Evolutionary conservation across 2,797 vertebrate genomes (phyloP).

Genomic region (Iguana delicatissima): DNA sequence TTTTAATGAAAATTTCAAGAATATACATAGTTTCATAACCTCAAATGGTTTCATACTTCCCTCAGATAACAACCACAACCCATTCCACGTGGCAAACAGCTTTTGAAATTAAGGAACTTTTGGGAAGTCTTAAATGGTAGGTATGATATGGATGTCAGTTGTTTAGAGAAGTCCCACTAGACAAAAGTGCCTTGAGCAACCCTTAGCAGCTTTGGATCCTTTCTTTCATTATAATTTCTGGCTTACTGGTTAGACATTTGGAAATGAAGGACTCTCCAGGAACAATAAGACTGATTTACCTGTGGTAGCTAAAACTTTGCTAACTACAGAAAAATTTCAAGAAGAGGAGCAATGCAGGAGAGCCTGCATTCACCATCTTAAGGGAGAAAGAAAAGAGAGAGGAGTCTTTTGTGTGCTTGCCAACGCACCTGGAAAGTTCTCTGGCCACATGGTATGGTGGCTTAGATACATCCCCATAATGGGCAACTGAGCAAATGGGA

Average conservation of each 20-base stretch:
- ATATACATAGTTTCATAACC: neutral
- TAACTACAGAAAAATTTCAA: no score
- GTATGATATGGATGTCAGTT: neutral
- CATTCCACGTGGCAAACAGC: neutral
- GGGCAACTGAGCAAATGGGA: no score
- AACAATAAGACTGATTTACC: no score
- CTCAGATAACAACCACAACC: neutral
- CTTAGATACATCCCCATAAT: no score
- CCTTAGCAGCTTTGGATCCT: neutral
- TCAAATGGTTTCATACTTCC: neutral
- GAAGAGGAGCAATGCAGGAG: no score
- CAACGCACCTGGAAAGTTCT: no score
- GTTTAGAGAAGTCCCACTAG: neutral
- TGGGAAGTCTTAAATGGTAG: neutral
- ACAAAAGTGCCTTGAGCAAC: neutral
- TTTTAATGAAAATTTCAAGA: no score
- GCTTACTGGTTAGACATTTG: conserved; percentile 57
- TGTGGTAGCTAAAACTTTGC: no score
- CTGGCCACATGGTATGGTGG: no score
- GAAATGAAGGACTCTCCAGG: conserved; percentile 63
- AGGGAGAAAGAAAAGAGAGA: no score
- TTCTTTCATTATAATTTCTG: conserved; percentile 50
- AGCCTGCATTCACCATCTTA: no score
- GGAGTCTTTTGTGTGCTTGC: no score
- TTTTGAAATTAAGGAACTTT: conserved; percentile 43